Evolutionary conservation across 2,888 invertebrate genomes (phyloP).

Genomic region (Cosmia pyralina): DNA sequence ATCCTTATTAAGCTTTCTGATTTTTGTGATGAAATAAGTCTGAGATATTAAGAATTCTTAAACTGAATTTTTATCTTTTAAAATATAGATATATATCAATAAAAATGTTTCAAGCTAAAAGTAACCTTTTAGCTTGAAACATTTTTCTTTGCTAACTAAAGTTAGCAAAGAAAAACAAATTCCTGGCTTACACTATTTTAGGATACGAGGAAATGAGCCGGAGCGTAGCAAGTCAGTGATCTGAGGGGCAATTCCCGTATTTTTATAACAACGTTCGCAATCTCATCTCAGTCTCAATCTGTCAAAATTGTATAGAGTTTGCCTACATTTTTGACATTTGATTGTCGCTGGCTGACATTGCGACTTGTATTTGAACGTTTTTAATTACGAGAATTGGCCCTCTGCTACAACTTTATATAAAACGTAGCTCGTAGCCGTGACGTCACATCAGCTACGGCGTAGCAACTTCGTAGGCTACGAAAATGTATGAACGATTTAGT

Average conservation of each 20-base stretch:
- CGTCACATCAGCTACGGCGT: conserved; percentile 43
- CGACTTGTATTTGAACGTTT: too few species aligned
- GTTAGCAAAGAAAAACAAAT: conserved; percentile 40
- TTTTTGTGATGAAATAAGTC: conserved; percentile 12
- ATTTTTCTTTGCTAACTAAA: too few species aligned
- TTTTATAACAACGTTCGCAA: too few species aligned
- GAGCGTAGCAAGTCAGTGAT: conserved; percentile 37
- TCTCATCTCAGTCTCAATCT: too few species aligned
- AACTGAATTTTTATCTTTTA: conserved; percentile 1
- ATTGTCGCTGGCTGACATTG: too few species aligned
- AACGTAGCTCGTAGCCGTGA: conserved; percentile 31
- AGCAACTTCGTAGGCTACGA: conserved; percentile 19
- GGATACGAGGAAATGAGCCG: conserved; percentile 52
- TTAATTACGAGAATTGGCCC: too few species aligned
- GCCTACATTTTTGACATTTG: too few species aligned
- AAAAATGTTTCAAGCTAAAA: conserved; percentile 21
- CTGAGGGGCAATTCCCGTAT: too few species aligned
- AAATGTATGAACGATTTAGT: conserved; percentile 7
- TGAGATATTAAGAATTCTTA: conserved; percentile 4
- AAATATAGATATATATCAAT: not conserved
- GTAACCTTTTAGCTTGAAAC: too few species aligned
- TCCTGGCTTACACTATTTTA: conserved; percentile 41
- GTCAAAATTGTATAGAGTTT: too few species aligned
- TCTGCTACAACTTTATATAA: conserved; percentile 35
- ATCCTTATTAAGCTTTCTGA: conserved; percentile 1